Evolutionary conservation across 1,140 invertebrate species (phyloP).

Genomic region (Drosophila albomicans): DNA sequence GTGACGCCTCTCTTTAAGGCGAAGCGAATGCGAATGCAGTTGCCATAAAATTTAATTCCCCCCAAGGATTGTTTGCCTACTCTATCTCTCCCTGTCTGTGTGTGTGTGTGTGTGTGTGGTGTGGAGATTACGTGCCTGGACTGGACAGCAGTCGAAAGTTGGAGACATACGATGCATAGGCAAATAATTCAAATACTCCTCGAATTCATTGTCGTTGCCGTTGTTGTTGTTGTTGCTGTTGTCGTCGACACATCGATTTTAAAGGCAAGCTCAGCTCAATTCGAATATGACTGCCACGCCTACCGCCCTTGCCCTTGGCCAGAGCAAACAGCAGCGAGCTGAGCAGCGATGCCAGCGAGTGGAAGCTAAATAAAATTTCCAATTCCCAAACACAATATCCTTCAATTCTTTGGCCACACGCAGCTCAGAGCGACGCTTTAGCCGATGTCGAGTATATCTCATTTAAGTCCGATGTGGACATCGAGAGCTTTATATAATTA

Average conservation of each 20-base stretch:
- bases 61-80: constrained; percentile 6
- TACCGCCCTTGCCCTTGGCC: background rate
- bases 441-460: constrained; percentile 38
- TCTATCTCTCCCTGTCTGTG: background rate
- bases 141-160: constrained; percentile 3
- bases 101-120: background rate
- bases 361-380: constrained; percentile 5
- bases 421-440: constrained; percentile 26
- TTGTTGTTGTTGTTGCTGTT: background rate
- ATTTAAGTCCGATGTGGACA: constrained; percentile 45
- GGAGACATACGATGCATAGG: constrained; percentile 34
- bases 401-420: background rate
- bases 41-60: constrained; percentile 78
- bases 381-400: background rate
- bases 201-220: background rate
- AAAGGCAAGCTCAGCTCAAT: background rate
- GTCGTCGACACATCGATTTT: background rate
- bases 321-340: constrained; percentile 4
- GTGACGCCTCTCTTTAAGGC: constrained; percentile 42
- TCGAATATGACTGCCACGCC: background rate
- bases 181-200: constrained; percentile 36
- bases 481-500: background rate
- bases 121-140: constrained; percentile 11
- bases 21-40: constrained; percentile 55
- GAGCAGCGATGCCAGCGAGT: constrained; percentile 27